phyloP scores from a whole-genome alignment of 1,140 invertebrate genomes.

The Brachionus rotundiformis region DNA sequence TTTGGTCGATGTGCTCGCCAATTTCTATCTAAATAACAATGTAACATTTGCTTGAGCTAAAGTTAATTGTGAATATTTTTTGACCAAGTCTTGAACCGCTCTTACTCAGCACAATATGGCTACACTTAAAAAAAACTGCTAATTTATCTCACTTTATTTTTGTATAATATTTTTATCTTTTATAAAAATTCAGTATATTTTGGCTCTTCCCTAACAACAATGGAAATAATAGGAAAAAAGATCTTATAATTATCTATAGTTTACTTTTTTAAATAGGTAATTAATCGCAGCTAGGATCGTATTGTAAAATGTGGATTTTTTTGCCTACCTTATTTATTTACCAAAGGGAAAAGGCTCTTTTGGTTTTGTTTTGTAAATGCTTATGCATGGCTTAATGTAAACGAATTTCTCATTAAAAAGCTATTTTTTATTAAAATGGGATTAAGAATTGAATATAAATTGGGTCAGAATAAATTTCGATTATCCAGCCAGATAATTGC shows the following conservation, averaged over 20 bases:
- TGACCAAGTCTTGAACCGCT: not conserved
- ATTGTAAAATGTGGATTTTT: not conserved
- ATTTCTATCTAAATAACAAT: not conserved
- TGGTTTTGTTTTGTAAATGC: not conserved
- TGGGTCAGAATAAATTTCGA: not conserved
- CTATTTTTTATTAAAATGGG: not conserved
- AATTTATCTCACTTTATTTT: not conserved
- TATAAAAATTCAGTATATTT: too few species aligned
- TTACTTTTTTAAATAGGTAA: not conserved
- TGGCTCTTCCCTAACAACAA: too few species aligned
- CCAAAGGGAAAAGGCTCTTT: not conserved
- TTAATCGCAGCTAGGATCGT: not conserved
- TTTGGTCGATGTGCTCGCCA: not conserved
- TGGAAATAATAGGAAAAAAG: too few species aligned
- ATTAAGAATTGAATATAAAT: not conserved
- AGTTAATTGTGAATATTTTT: not conserved
- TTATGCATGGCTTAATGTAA: not conserved
- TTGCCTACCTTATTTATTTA: not conserved
- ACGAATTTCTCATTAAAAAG: not conserved
- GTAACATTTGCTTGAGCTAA: not conserved
- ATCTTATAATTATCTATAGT: too few species aligned
- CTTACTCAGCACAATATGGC: not conserved
- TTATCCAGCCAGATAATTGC: not conserved
- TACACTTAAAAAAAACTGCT: not conserved
- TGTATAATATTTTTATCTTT: too few species aligned